Conservation (phyloP, 2,888 invertebrate genomes). For the Pseudanteris insignis region DNA sequence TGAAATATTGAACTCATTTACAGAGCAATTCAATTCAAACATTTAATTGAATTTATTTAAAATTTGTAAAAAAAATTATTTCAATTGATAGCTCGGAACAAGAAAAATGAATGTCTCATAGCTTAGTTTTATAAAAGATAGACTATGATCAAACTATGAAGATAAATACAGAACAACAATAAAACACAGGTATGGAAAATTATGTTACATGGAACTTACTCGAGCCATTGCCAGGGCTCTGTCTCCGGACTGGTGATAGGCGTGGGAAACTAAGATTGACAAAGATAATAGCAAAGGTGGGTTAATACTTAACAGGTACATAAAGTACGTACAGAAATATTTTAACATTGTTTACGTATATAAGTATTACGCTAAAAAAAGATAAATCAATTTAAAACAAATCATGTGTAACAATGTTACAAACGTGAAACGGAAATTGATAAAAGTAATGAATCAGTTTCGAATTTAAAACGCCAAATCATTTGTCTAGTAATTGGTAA, state of each 20-base stretch:
- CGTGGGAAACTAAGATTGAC: conserved; percentile 81
- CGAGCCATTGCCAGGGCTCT: conserved; percentile 91
- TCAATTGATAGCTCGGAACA: too few species aligned
- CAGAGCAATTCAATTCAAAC: too few species aligned
- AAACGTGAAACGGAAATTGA: background rate
- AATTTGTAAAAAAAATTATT: too few species aligned
- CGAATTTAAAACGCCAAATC: too few species aligned
- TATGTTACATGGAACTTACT: conserved; percentile 72
- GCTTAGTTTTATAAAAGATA: background rate
- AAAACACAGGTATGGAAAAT: conserved; percentile 34
- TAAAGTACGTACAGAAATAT: conserved; percentile 14
- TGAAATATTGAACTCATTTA: too few species aligned
- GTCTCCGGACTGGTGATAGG: conserved; percentile 88
- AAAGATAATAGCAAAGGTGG: conserved; percentile 58
- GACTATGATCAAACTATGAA: conserved; percentile 12
- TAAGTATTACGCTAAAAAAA: too few species aligned
- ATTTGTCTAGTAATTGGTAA: too few species aligned
- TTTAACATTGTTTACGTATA: background rate
- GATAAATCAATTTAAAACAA: background rate
- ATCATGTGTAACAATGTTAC: too few species aligned
- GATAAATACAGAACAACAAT: conserved; percentile 12
- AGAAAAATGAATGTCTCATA: conserved; percentile 3
- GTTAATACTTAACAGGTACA: conserved; percentile 41
- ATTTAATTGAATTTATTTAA: too few species aligned
- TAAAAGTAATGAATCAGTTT: too few species aligned